A percentile compares a stretch with the other conserved stretches of the same genome.
Conservation (phyloP, 2,113 vertebrate species). For the Anthoscopus minutus region DNA sequence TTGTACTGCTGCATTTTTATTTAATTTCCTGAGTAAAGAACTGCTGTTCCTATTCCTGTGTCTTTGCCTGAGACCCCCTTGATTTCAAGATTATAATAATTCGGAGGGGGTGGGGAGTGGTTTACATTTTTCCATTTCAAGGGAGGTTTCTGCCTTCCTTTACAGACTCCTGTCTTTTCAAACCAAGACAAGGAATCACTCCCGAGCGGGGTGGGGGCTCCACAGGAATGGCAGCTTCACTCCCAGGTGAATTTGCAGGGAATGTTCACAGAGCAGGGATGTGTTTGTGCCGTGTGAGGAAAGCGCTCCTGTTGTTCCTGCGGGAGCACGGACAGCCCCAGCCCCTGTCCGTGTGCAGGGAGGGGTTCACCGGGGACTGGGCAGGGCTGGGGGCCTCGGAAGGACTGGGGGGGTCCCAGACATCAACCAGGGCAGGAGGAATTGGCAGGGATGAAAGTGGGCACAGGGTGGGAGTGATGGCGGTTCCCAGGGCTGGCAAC, state of each 20-base stretch:
- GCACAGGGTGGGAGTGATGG: background rate
- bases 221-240: background rate
- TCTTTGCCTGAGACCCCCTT: no score
- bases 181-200: no score
- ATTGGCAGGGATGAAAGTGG: background rate
- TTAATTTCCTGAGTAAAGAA: no score
- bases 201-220: no score
- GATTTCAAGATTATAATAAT: no score
- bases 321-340: background rate
- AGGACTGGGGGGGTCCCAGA: background rate
- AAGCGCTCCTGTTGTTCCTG: fast-evolving
- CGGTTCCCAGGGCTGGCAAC: background rate
- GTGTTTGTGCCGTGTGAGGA: background rate
- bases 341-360: background rate
- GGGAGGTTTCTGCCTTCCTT: no score
- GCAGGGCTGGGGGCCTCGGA: background rate
- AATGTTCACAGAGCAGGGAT: background rate
- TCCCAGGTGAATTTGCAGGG: background rate
- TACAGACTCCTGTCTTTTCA: no score
- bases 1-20: no score
- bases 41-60: no score
- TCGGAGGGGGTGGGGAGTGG: no score
- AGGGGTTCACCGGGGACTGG: background rate
- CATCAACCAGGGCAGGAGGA: background rate
- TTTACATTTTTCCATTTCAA: no score